Percentiles rank a stretch among this genome's conserved stretches.
phyloP scores from a whole-genome alignment of 2,113 vertebrate genomes.

The Oreotrochilus melanogaster region DNA sequence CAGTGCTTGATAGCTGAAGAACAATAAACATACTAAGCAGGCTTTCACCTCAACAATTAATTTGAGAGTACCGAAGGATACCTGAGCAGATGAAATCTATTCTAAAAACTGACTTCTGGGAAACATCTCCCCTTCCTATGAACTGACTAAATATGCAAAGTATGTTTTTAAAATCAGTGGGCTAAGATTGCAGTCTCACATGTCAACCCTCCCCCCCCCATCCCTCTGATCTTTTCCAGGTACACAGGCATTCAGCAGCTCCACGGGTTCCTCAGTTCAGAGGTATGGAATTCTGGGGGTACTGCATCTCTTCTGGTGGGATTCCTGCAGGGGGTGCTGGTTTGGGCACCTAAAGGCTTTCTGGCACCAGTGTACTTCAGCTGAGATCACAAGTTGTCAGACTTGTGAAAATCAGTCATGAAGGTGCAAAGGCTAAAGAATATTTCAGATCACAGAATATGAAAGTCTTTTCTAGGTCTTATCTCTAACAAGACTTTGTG shows the following conservation, averaged over 20 bases:
- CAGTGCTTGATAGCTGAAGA: neutral
- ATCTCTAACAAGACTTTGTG: neutral
- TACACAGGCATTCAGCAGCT: conserved; percentile 75
- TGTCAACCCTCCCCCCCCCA: neutral
- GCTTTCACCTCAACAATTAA: neutral
- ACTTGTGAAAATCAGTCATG: neutral
- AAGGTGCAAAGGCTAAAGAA: neutral
- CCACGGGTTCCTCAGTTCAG: conserved; percentile 82
- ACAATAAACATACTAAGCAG: neutral
- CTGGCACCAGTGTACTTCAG: neutral
- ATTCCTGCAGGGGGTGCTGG: neutral
- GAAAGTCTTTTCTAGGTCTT: neutral
- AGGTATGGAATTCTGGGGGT: conserved; percentile 78
- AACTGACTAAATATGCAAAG: neutral
- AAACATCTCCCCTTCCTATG: neutral
- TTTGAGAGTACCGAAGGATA: neutral
- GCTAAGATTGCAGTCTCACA: neutral
- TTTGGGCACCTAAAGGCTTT: neutral
- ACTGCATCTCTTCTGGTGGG: neutral
- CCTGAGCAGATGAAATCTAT: neutral
- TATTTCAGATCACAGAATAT: neutral
- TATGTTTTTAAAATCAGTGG: neutral
- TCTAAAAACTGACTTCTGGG: neutral
- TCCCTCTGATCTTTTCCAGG: conserved; percentile 76
- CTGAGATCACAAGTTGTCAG: neutral